phyloP scores from a whole-genome alignment of 2,888 invertebrate genomes.

The Acholoe squamosa region DNA sequence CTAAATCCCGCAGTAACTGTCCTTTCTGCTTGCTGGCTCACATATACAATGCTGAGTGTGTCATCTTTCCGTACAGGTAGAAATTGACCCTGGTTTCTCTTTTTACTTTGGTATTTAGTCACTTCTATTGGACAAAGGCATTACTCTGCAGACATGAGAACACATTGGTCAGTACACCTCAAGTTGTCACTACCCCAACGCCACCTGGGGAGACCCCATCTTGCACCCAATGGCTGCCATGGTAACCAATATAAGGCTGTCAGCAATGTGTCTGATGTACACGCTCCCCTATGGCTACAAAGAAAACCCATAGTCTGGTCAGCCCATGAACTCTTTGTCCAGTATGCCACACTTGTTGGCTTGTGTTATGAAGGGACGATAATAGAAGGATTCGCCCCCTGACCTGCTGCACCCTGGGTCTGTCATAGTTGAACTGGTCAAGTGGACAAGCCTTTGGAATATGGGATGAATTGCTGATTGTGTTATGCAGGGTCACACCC shows the following conservation, averaged over 20 bases:
- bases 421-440: not conserved
- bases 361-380: not conserved
- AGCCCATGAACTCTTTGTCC: slow-evolving; percentile 1
- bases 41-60: too few relatives aligned
- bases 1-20: too few relatives aligned
- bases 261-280: not conserved
- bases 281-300: not conserved
- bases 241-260: not conserved
- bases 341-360: slow-evolving; percentile 7
- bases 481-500: slow-evolving; percentile 17
- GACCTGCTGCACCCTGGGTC: not conserved
- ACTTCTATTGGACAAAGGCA: too few relatives aligned
- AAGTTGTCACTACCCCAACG: too few relatives aligned
- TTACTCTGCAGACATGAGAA: too few relatives aligned
- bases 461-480: not conserved
- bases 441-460: slow-evolving; percentile 13
- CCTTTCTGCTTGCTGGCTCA: too few relatives aligned
- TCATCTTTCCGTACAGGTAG: too few relatives aligned
- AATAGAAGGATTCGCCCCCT: not conserved
- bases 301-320: not conserved
- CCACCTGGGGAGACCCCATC: too few relatives aligned
- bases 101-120: too few relatives aligned
- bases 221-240: not conserved
- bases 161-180: too few relatives aligned
- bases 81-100: too few relatives aligned